Percentiles rank a stretch among this genome's conserved stretches.
These are phyloP conservation scores for Drosophila ustulata DNA, from an alignment of 2,888 invertebrate species.

Conservation along the genomic window DNA sequence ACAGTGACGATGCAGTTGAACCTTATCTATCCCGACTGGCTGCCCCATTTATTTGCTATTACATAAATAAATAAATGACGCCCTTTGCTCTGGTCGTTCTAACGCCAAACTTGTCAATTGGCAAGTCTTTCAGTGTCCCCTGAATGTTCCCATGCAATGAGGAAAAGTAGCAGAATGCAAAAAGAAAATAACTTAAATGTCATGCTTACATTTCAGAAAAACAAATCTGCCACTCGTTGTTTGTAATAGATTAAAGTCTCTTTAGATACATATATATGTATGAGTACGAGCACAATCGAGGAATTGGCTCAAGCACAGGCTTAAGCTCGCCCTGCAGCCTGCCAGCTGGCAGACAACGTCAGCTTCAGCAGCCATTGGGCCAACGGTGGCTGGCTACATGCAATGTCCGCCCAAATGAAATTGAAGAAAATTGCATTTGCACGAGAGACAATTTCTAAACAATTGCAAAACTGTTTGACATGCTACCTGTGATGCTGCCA, in stretches of 20 bases:
- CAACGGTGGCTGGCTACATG: constrained; percentile 40
- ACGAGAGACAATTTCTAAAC: constrained; percentile 82
- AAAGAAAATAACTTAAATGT: constrained; percentile 72
- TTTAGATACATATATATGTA: constrained; percentile 32
- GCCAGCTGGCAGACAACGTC: constrained; percentile 64
- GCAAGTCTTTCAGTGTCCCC: constrained; percentile 14
- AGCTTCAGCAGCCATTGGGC: constrained; percentile 28
- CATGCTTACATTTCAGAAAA: constrained; percentile 72
- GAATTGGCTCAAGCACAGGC: constrained; percentile 37
- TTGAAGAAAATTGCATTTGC: constrained; percentile 81
- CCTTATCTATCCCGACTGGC: constrained; percentile 46
- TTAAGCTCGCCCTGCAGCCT: constrained; percentile 44
- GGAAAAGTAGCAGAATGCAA: constrained; percentile 29
- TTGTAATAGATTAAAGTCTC: constrained; percentile 74
- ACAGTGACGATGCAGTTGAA: constrained; percentile 54
- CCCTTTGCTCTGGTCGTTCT: constrained; percentile 24
- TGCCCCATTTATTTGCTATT: constrained; percentile 47
- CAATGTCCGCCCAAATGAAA: constrained; percentile 76
- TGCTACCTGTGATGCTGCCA: constrained; percentile 74
- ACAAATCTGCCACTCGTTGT: constrained; percentile 73
- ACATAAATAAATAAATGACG: constrained; percentile 51
- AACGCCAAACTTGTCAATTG: constrained; percentile 46
- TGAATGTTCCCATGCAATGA: constrained; percentile 18
- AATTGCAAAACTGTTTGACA: constrained; percentile 82
- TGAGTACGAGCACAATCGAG: constrained; percentile 19